Conservation (phyloP, 92 coral and sea anemone species). For the Chrysogorgia sp. region DNA sequence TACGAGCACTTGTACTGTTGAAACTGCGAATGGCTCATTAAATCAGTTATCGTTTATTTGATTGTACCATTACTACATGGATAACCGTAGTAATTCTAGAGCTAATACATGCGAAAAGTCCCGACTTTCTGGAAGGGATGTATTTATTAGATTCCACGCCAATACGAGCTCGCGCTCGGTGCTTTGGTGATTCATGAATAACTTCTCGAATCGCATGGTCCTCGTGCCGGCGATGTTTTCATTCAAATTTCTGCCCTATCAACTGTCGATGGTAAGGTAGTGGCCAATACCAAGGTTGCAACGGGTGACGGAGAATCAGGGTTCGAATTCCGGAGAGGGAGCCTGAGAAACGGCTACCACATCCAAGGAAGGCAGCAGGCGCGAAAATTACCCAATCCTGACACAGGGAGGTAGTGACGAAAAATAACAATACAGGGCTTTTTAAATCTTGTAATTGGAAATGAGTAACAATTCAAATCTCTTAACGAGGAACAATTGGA, state of each 20-base stretch:
- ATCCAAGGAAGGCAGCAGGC: conserved; percentile 62
- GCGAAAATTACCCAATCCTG: conserved; percentile 59
- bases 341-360: too few species aligned
- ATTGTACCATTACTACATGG: conserved; percentile 32
- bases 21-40: conserved; percentile 68
- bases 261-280: too few species aligned
- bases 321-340: conserved; percentile 25
- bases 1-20: conserved; percentile 48
- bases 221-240: conserved; percentile 28
- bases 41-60: conserved; percentile 54
- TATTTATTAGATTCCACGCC: too few species aligned
- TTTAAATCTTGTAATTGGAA: conserved; percentile 64
- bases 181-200: conserved; percentile 50
- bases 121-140: too few species aligned
- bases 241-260: too few species aligned
- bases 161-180: too few species aligned
- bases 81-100: too few species aligned
- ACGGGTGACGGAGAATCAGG: conserved; percentile 19
- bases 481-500: conserved; percentile 55
- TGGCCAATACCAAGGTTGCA: too few species aligned
- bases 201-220: conserved; percentile 31
- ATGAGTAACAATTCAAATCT: conserved; percentile 60
- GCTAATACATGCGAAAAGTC: too few species aligned
- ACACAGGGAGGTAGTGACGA: conserved; percentile 41
- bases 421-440: conserved; percentile 52